Conservation (phyloP, 2,797 vertebrate genomes). For the Sphenopsis melanotis region DNA sequence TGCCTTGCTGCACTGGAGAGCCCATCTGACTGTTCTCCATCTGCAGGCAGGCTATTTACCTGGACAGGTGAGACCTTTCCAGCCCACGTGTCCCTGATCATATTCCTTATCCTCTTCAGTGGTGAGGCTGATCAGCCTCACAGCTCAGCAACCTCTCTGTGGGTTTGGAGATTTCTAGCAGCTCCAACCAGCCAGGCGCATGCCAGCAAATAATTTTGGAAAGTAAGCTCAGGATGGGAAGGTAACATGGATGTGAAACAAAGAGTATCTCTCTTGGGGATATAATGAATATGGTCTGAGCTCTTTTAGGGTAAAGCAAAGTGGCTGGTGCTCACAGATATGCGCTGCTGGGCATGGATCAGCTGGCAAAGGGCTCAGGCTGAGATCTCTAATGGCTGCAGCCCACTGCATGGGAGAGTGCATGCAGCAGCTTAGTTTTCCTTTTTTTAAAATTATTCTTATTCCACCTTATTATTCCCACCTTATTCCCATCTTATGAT, state of each 20-base stretch:
- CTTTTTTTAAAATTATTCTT: neutral
- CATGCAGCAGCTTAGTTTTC: neutral
- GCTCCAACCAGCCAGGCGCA: neutral
- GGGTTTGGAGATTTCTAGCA: neutral
- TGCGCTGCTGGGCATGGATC: neutral
- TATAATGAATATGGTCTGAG: neutral
- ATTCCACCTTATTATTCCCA: neutral
- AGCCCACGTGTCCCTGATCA: neutral
- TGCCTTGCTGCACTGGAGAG: neutral
- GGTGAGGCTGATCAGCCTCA: neutral
- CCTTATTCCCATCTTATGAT: neutral
- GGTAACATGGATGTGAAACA: neutral
- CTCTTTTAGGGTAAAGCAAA: neutral
- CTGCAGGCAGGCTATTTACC: neutral
- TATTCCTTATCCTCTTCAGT: neutral
- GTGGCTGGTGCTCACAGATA: neutral
- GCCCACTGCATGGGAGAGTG: rapidly evolving
- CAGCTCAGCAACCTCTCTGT: neutral
- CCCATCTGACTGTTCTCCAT: neutral
- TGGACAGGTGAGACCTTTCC: neutral
- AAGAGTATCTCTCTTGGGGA: neutral
- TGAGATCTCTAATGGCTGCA: neutral
- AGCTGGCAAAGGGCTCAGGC: neutral
- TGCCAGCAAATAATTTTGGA: neutral
- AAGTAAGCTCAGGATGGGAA: neutral